phyloP scores from a whole-genome alignment of 2,113 vertebrate genomes.

The Urocynchramus pylzowi region DNA sequence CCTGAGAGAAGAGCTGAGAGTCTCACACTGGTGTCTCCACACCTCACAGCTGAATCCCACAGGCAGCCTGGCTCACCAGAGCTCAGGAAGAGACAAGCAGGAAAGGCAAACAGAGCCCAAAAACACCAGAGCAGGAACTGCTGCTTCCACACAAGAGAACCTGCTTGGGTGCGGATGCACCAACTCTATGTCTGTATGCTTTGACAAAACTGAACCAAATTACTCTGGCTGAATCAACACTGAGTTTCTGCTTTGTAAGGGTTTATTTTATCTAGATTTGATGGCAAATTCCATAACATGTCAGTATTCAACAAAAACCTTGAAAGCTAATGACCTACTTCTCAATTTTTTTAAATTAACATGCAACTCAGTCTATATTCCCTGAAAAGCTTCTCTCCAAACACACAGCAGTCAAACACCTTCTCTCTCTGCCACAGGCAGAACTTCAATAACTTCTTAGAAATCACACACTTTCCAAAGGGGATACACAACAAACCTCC shows the following conservation, averaged over 20 bases:
- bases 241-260: neutral
- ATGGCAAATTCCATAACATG: rapidly evolving
- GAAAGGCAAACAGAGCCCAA: neutral
- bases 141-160: neutral
- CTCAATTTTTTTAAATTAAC: neutral
- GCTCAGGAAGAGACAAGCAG: neutral
- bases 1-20: neutral
- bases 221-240: neutral
- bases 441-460: neutral
- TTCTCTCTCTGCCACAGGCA: neutral
- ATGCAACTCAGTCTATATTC: neutral
- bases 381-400: neutral
- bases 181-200: rapidly evolving
- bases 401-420: neutral
- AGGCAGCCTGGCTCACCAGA: rapidly evolving
- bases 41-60: neutral
- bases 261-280: neutral
- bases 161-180: rapidly evolving
- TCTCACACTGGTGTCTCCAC: rapidly evolving
- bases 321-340: neutral
- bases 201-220: neutral
- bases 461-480: rapidly evolving
- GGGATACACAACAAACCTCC: neutral
- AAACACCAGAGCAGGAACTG: neutral
- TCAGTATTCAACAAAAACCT: neutral